Conservation (phyloP, 2,797 vertebrate genomes). For the Poliocrania exsul region DNA sequence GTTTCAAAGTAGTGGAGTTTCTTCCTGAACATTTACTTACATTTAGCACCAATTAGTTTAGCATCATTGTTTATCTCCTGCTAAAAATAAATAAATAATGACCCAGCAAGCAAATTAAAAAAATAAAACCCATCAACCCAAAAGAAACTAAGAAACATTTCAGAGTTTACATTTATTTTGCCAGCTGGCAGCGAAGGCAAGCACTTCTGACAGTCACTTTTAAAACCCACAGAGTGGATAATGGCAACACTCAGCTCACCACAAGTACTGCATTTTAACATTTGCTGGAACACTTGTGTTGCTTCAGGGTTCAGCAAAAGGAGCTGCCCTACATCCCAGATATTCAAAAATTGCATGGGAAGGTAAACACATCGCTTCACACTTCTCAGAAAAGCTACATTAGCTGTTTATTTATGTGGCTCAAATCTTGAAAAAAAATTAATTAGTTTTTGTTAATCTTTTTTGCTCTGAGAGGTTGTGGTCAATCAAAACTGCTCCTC, state of each 20-base stretch:
- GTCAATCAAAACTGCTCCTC: background rate
- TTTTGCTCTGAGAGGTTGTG: background rate
- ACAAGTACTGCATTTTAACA: background rate
- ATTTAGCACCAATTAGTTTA: background rate
- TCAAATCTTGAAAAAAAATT: background rate
- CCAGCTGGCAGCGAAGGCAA: background rate
- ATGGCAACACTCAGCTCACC: background rate
- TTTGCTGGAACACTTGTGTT: background rate
- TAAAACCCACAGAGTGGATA: background rate
- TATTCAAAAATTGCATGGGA: background rate
- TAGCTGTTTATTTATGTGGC: background rate
- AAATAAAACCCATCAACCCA: background rate
- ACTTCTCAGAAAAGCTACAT: background rate
- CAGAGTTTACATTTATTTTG: background rate
- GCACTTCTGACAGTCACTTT: background rate
- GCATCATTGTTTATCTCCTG: background rate
- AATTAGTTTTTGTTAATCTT: background rate
- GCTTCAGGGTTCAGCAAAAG: background rate
- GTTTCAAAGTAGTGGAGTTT: background rate
- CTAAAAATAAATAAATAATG: background rate
- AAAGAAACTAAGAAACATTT: background rate
- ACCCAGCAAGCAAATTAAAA: background rate
- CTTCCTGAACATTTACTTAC: background rate
- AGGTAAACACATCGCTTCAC: background rate
- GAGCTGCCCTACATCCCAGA: background rate